These are phyloP conservation scores for Lordiphosa andalusiaca DNA, from an alignment of 2,888 invertebrate genomes.

Conservation along the genomic window DNA sequence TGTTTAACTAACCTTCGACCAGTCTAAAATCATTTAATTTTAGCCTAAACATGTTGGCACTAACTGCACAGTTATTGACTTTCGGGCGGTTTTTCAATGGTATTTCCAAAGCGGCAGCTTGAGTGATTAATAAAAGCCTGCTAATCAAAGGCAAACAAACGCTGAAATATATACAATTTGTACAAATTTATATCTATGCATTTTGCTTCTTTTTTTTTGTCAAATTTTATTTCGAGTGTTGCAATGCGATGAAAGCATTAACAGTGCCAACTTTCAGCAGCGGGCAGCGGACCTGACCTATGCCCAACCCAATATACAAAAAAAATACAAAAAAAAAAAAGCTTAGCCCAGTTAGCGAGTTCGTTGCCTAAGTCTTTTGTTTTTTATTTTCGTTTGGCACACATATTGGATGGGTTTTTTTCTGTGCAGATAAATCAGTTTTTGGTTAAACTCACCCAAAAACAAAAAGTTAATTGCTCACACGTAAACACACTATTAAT, in stretches of 20 bases:
- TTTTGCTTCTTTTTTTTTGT: constrained; percentile 1
- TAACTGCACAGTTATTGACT: constrained; percentile 11
- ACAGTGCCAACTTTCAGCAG: constrained; percentile 17
- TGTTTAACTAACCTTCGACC: too few species aligned
- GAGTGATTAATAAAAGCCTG: constrained; percentile 62
- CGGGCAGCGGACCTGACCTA: constrained; percentile 27
- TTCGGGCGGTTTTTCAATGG: not conserved
- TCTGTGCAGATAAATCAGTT: constrained; percentile 6
- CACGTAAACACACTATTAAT: constrained; percentile 11
- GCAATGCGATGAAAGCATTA: constrained; percentile 44
- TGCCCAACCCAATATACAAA: constrained; percentile 18
- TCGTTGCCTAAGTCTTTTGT: constrained; percentile 74
- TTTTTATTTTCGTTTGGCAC: constrained; percentile 27
- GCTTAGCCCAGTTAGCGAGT: constrained; percentile 54
- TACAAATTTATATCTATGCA: constrained; percentile 7
- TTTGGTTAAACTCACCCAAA: constrained; percentile 14
- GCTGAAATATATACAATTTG: not conserved
- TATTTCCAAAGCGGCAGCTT: constrained; percentile 45
- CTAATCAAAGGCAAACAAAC: constrained; percentile 53
- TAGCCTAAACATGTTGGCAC: too few species aligned
- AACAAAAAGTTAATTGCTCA: constrained; percentile 15
- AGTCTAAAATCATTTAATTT: too few species aligned
- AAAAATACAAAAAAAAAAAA: not conserved
- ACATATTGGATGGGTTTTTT: constrained; percentile 17
- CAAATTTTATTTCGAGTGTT: constrained; percentile 27